Percentiles rank a stretch among this genome's conserved stretches.
These are phyloP conservation scores for Euproctis similis DNA, from an alignment of 2,888 invertebrate species.

Conservation along the genomic window DNA sequence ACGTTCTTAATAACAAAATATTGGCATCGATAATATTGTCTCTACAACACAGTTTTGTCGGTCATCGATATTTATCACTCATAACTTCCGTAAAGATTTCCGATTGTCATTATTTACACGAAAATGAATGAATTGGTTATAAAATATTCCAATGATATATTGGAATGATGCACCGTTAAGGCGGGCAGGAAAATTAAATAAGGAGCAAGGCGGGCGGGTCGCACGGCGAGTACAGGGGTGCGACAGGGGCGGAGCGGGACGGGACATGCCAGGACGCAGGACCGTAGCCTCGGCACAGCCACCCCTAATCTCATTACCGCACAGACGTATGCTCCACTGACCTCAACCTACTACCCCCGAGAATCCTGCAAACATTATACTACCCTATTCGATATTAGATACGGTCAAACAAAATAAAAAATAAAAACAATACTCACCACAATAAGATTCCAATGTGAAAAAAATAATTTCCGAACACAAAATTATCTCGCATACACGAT, in stretches of 20 bases:
- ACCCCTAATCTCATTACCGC: constrained; percentile 54
- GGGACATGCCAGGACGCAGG: constrained; percentile 25
- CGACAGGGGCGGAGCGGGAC: constrained; percentile 12
- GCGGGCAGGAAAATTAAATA: constrained; percentile 39
- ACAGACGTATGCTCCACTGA: constrained; percentile 41
- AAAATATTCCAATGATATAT: too few species aligned
- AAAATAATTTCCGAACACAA: constrained; percentile 22
- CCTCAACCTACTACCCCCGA: constrained; percentile 43
- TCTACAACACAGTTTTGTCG: too few species aligned
- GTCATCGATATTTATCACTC: too few species aligned
- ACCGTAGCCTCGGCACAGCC: constrained; percentile 31
- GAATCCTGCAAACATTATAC: constrained; percentile 31
- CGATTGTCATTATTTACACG: too few species aligned
- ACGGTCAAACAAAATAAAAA: background rate
- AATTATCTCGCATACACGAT: constrained; percentile 31
- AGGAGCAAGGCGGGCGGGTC: constrained; percentile 25
- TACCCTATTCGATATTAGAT: constrained; percentile 9
- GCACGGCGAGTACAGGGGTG: constrained; percentile 14
- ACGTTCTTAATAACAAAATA: too few species aligned
- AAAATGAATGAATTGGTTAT: too few species aligned
- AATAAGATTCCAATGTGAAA: constrained; percentile 9
- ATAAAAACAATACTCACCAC: constrained; percentile 19
- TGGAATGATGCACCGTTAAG: constrained; percentile 10
- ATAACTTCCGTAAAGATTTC: too few species aligned
- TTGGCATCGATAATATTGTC: too few species aligned